These are phyloP conservation scores for Zophobas atratus DNA, from an alignment of 1,140 invertebrate species.

Conservation along the genomic window DNA sequence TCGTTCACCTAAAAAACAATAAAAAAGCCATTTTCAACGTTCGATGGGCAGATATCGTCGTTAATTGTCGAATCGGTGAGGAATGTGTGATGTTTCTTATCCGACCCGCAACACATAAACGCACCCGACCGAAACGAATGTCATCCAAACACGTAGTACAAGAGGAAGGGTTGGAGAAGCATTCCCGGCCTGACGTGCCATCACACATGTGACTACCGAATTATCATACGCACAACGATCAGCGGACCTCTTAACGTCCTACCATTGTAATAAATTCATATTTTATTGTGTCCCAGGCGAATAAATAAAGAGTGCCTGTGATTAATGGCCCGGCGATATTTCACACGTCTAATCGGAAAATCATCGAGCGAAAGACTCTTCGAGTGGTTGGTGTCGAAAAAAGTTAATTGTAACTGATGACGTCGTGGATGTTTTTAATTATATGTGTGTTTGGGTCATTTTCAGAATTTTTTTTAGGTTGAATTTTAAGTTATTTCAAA, in stretches of 20 bases:
- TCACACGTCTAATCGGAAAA: slow-evolving; percentile 2
- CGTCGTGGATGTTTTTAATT: too few relatives aligned
- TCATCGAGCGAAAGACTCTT: neutral
- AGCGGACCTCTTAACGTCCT: slow-evolving; percentile 49
- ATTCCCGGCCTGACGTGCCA: slow-evolving; percentile 32
- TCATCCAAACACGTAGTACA: slow-evolving; percentile 45
- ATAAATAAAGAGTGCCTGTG: slow-evolving; percentile 45
- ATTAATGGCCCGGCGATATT: slow-evolving; percentile 22
- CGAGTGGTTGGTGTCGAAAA: neutral
- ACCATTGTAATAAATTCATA: slow-evolving; percentile 48
- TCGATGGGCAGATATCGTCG: slow-evolving; percentile 8
- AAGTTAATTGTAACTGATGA: too few relatives aligned
- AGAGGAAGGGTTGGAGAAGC: slow-evolving; percentile 32
- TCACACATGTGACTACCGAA: slow-evolving; percentile 43
- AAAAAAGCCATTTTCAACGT: slow-evolving; percentile 2
- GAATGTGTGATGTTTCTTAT: slow-evolving; percentile 46
- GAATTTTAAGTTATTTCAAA: too few relatives aligned
- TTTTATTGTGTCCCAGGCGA: slow-evolving; percentile 48
- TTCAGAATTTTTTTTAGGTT: too few relatives aligned
- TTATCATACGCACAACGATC: slow-evolving; percentile 29
- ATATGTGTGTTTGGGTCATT: too few relatives aligned
- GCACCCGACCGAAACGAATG: slow-evolving; percentile 44
- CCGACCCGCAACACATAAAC: slow-evolving; percentile 19
- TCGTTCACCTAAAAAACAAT: neutral
- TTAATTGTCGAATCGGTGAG: slow-evolving; percentile 30